Evolutionary conservation across 2,888 invertebrate genomes (phyloP), one percentile per base, ranked within the genome.

Genomic region (Xestia c-nigrum): DNA sequence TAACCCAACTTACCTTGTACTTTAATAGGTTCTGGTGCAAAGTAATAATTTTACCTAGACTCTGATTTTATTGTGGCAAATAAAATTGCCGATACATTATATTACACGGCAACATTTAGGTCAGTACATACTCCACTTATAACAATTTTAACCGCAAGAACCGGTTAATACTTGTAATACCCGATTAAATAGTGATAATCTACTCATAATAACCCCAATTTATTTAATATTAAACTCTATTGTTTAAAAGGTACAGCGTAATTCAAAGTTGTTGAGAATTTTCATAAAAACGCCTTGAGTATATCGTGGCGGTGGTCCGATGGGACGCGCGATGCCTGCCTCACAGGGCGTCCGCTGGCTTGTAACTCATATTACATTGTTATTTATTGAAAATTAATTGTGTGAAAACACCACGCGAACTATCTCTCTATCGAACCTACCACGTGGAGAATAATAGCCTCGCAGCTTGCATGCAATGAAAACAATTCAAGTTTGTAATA

Each of bases 331-430:
- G 92, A 92, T 93, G 90, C 81, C 86, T 89, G 89, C 92, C 90
- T 90, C 91, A 89, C 92, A 91, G 91, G 92, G 91, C 91, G 92
- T 87, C 80, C 78, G 84, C 76, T 67, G 65, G 74, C 81, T 90
- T 89, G 87, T 91, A 92, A 91, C 90, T 94, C 92, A 91, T 92
- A 91, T 90, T 91, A 90, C 91, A 91, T 91, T 89, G 90, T 92
- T 91, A 92, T 94, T 94, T 94, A 95, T 95, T 95, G 93, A 92
- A 94, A 94, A 93, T 94, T 94, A 94, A 94, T 93, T 92, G 94
- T 92, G 94, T 92, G 92, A 94, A 94, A 93, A 93, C 81, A 83
- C 82, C 66, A 81, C 76, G 79, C 84, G 31, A 89, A 89, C 87
- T 89, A 87, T 86, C 87, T 92, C 89, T 91, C 89, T 85, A 87